Base-by-base conservation (phyloP, 2,113 vertebrate species). In the Isurus oxyrinchus region DNA sequence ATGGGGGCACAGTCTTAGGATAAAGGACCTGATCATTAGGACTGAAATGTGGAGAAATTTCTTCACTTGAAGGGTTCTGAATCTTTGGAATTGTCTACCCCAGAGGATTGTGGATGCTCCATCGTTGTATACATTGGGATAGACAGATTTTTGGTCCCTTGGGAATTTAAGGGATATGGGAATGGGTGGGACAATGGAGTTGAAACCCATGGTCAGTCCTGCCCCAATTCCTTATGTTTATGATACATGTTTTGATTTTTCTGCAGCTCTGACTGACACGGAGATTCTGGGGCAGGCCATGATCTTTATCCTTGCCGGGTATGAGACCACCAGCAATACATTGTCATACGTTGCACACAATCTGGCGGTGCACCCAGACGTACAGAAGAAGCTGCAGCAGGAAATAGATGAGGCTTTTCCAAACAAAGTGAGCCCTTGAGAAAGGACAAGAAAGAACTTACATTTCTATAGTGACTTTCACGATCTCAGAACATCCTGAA, bases 281-380 rank as follows among this genome's bases (percentile, higher is more conserved):
- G 98, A 98, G 97, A 97, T 98, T 96, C 97, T 98, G 63, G 97
- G 98, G 40, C 98, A 99, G 96, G 97, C 98, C 35, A 93, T 98
- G 96, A 40, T 97, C 11, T 99, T 98, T 96, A 97, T 98, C 96
- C 97, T 98, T 96, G 98, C 97, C 72, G 98, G 98, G 19, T 98
- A 98, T 96, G 98, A 98, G 96, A 98, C 98, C 69, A 98, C 96
- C 59, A 98, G 98, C 97, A 97, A 96, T 96, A 96, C 98, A 0
- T 97, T 98, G 49, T 97, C 96, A 72, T 98, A 98, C 96, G 0
- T 98, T 7, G 96, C 98, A 0, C 98, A 98, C 90, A 97, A 97
- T 96, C 97, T 98, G 96, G 98, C 98, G 69, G 97, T 87, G 0
- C 96, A 98, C 96, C 98, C 98, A 2, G 96, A 98, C 0, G 96